Conservation (phyloP, 2,888 invertebrate genomes). For the Subacronicta megacephala region DNA sequence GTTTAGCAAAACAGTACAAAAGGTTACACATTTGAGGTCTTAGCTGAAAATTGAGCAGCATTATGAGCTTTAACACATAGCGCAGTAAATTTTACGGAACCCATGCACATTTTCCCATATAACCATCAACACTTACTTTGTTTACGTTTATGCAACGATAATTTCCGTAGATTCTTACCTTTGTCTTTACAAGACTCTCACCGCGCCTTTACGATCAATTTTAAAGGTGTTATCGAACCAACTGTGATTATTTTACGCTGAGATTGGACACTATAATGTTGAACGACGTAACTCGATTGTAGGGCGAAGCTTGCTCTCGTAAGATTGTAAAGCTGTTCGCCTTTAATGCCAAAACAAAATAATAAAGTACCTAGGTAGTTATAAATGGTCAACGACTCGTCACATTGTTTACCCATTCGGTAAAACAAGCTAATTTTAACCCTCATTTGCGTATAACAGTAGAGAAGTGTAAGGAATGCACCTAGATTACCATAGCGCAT, state of each 20-base stretch:
- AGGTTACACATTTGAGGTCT: too few relatives aligned
- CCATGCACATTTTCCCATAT: not conserved
- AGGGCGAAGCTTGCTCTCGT: not conserved
- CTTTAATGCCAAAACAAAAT: slow-evolving; percentile 1
- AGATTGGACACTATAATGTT: not conserved
- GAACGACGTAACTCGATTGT: not conserved
- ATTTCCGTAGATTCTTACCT: slow-evolving; percentile 17
- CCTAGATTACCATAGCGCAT: slow-evolving; percentile 41
- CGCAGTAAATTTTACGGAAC: not conserved
- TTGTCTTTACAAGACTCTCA: slow-evolving; percentile 30
- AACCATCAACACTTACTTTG: slow-evolving; percentile 16
- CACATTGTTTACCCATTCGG: slow-evolving; percentile 6
- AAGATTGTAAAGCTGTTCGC: slow-evolving; percentile 1
- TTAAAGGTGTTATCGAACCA: slow-evolving; percentile 9
- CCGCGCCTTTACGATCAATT: slow-evolving; percentile 6
- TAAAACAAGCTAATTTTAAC: slow-evolving; percentile 32
- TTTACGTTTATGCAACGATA: slow-evolving; percentile 21
- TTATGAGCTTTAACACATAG: not conserved
- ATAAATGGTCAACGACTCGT: not conserved
- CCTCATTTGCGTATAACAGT: slow-evolving; percentile 34
- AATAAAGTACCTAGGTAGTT: too few relatives aligned
- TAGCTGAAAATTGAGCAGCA: too few relatives aligned
- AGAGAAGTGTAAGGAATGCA: slow-evolving; percentile 45
- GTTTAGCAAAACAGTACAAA: too few relatives aligned
- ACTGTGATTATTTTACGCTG: slow-evolving; percentile 2